These are phyloP conservation scores for Parasteatoda lunata DNA, from an alignment of 2,888 invertebrate species.

Conservation along the genomic window DNA sequence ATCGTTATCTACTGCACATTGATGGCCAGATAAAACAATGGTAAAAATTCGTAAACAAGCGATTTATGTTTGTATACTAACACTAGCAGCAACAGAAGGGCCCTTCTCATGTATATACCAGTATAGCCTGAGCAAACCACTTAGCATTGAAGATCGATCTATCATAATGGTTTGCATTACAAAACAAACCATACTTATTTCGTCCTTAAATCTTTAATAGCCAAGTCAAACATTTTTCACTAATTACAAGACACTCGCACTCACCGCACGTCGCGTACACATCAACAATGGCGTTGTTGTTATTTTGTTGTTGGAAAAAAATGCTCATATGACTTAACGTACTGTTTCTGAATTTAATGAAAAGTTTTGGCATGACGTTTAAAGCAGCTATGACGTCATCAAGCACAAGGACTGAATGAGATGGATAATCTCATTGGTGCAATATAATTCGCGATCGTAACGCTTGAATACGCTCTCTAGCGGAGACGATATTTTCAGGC, in stretches of 20 bases:
- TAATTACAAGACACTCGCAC: not conserved
- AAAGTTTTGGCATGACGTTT: no score
- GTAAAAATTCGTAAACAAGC: not conserved
- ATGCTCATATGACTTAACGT: no score
- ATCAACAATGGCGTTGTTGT: slow-evolving; percentile 61
- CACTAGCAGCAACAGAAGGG: slow-evolving; percentile 15
- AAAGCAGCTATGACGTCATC: no score
- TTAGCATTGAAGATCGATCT: slow-evolving; percentile 1
- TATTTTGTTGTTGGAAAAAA: not conserved
- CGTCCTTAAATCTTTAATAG: not conserved
- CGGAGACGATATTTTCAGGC: no score
- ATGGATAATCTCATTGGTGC: no score
- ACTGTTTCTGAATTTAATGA: no score
- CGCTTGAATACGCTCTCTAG: no score
- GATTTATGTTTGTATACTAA: slow-evolving; percentile 63
- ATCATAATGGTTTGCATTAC: slow-evolving; percentile 9
- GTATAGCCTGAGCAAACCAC: slow-evolving; percentile 28
- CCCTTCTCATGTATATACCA: slow-evolving; percentile 54
- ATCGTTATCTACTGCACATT: no score
- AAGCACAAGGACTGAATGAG: no score
- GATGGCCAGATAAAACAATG: not conserved
- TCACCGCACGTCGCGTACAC: not conserved
- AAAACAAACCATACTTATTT: slow-evolving; percentile 25
- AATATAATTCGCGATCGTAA: no score
- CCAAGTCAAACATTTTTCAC: slow-evolving; percentile 4